Evolutionary conservation across 2,888 invertebrate species (phyloP), one percentile per base, ranked within the genome.

Genomic region (Linnaemya vulpina): DNA sequence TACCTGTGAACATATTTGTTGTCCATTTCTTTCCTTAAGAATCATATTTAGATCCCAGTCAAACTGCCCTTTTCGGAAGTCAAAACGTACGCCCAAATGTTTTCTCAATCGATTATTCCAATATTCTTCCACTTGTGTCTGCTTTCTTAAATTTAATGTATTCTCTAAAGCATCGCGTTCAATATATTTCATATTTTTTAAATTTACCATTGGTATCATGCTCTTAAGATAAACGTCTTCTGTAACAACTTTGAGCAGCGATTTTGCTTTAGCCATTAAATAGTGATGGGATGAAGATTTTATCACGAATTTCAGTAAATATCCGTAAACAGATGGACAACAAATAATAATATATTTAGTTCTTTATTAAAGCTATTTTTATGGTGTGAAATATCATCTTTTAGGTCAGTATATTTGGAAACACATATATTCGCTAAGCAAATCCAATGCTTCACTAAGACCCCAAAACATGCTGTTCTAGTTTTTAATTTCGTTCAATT

Each of bases 21-120:
- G 92, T 0, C 92, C 94, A 0, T 94, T 95, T 0, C 94, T 92
- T 35, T 94, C 93, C 86, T 95, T 95, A 62, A 98, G 90, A 43
- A 95, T 94, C 98, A 98, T 98, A 88, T 96, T 95, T 88, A 96
- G 95, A 91, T 98, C 98, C 98, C 98, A 98, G 90, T 98, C 98
- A 90, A 95, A 98, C 0, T 95, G 96, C 30, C 97, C 97, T 8
- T 94, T 92, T 88, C 96, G 94, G 81, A 94, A 94, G 90, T 97
- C 97, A 88, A 97, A 97, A 74, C 97, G 94, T 0, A 94, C 91
- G 9, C 95, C 96, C 40, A 98, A 93, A 83, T 94, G 93, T 77
- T 94, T 93, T 68, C 98, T 93, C 38, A 97, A 89, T 38, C 97
- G 93, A 71, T 93, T 93, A 89, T 97, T 96, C 98, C 97, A 97